Conservation (phyloP, 2,113 vertebrate genomes). For the Macaca fascicularis region T2T-MFA8v1.1 NC_088381.1:44895501-44896000, state of each 20-base stretch:
- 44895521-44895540: slow-evolving; percentile 15
- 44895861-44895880: slow-evolving; percentile 32
- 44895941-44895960: slow-evolving; percentile 7
- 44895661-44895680: not conserved
- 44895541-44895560: not conserved
- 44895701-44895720: not conserved
- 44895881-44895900: not conserved
- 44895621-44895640: not conserved
- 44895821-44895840: not conserved
- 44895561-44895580: not conserved
- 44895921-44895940: not conserved
- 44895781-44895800: not conserved
- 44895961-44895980: not conserved
- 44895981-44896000: not conserved
- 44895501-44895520: not conserved
- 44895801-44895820: slow-evolving; percentile 26
- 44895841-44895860: slow-evolving; percentile 48
- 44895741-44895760: not conserved
- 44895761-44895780: not conserved
- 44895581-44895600: not conserved
- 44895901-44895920: not conserved
- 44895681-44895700: not conserved
- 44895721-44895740: not conserved
- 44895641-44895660: not conserved
- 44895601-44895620: not conserved